A percentile compares a stretch with the other conserved stretches of the same genome.
These are phyloP conservation scores for Xenus cinereus DNA, from an alignment of 2,113 vertebrate species.

Conservation along the genomic window DNA sequence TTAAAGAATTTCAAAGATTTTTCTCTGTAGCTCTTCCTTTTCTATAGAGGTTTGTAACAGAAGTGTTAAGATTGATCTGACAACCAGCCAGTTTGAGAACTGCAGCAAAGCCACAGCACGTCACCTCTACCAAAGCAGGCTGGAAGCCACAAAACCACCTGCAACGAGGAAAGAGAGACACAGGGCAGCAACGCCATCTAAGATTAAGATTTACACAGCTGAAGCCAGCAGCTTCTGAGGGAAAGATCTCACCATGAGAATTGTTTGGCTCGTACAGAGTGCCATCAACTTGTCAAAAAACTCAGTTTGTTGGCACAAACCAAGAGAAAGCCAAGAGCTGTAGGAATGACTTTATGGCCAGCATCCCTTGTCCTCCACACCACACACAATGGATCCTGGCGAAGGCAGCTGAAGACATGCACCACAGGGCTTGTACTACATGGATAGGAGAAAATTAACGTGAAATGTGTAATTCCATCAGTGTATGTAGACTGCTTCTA, in stretches of 20 bases:
- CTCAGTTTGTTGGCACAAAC: neutral
- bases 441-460: accelerated
- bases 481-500: neutral
- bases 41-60: neutral
- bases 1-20: neutral
- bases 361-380: no score
- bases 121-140: neutral
- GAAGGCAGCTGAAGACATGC: neutral
- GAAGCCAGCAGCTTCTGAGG: neutral
- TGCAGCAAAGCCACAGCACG: neutral
- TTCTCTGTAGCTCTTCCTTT: neutral
- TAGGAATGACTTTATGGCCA: neutral
- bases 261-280: neutral
- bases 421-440: neutral
- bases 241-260: neutral
- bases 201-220: no score
- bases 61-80: neutral
- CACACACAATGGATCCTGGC: neutral
- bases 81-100: neutral
- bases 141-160: neutral
- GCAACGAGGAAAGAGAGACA: no score
- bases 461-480: neutral
- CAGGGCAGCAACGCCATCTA: neutral
- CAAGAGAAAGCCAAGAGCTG: neutral
- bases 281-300: neutral